Evolutionary conservation across 2,888 invertebrate genomes (phyloP), one percentile per base, ranked within the genome.

Genomic region (Rambutsinella grinnellia): DNA sequence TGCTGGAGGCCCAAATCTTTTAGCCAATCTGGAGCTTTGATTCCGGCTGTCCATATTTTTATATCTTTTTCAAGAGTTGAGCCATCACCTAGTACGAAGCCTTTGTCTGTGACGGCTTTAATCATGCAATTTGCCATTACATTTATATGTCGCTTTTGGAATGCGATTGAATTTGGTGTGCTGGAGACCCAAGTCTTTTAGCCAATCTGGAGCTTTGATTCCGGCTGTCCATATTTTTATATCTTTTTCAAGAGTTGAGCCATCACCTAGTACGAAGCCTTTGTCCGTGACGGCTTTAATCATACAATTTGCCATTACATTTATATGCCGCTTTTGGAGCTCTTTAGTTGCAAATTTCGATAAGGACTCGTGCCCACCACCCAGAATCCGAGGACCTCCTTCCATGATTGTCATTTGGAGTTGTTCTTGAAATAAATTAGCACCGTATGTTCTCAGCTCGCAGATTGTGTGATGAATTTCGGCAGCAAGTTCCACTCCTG

Each of bases 41-140:
- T 74, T 6, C 81, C 81, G 6, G 81, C 81, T n/a, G 81, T 79
- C 81, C 81, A 81, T 46, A 81, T 77, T 62, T 74, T 76, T 1
- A 81, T 76, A 27, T 81, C 81, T 24, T 62, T 70, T 27, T 75
- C 60, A 1, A 81, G 24, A 1, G 63, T n/a, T 0, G 57, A 56
- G 0, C 77, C 79, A 49, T 80, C 79, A 10, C 47, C 26, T 1
- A 81, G 49, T 2, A 65, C 13, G 53, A 81, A 80, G 2, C 80
- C 81, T 0, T 76, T 63, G 0, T 62, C 56, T 10, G 47, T 72
- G 0, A 80, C 81, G 6, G 72, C 57, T 26, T 78, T 71, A 0
- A 81, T 81, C 28, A 53, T 49, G 44, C 74, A 76, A 24, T 75
- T 68, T 3, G 75, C 68, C 46, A 19, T 74, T 0, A 81, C 51